Base-by-base conservation (phyloP, 2,113 vertebrate species). In the Tauraco erythrolophus region DNA sequence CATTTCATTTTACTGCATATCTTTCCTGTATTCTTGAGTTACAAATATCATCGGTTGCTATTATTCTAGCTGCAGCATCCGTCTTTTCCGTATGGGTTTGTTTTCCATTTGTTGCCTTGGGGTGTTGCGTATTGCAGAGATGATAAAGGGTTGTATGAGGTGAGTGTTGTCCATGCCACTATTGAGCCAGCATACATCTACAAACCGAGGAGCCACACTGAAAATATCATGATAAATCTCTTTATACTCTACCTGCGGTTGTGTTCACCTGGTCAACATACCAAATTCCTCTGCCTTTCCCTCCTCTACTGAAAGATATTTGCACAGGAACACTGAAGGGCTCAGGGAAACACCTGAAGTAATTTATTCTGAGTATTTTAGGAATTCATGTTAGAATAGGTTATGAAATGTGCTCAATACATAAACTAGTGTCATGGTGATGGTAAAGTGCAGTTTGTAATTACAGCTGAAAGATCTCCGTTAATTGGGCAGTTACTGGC, bases 121-220 rank as follows among this genome's bases (percentile, higher is more conserved):
- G 21, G 18, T 27, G 48, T 7, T 50, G 41, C 11, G 35, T 58
- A 11, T 17, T 33, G 46, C 37, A 24, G 78, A 35, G 71, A 8
- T 9, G n/a, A 24, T 1, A 33, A 31, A 58, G 37, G 45, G 50
- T 27, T 57, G 39, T 22, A 3, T 2, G 75, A 28, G 70, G n/a
- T 8, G 43, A 68, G 58, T 0, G 0, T 11, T 77, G 35, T 2
- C n/a, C 21, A 62, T 50, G 79, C 23, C 23, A 1, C 61, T 21
- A 0, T 4, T 28, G 45, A 72, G 45, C 50, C 62, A 50, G 53
- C 5, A 3, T 5, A 16, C 9, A 6, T 5, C 48, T 30, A 48
- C 76, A 56, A 37, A 46, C 7, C 0, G 0, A 57, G 50, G 25
- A 93, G 25, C 45, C 61, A 11, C 0, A 0, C 81, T 57, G 57